phyloP scores from a whole-genome alignment of 2,113 vertebrate genomes.

The Podarcis raffonei region DNA sequence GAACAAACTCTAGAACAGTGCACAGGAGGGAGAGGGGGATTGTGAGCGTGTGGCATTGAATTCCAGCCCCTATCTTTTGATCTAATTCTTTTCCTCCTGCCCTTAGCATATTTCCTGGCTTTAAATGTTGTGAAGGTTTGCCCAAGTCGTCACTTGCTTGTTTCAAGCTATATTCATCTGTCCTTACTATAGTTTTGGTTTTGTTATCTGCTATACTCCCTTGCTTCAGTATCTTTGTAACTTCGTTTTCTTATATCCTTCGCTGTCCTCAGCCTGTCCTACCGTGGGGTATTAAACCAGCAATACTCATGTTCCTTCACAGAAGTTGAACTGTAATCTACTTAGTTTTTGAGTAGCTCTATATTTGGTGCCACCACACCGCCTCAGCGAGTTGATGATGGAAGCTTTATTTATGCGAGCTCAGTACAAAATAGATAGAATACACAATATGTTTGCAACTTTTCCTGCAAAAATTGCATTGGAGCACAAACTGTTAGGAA shows the following conservation, averaged over 20 bases:
- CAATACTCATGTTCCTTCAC: neutral
- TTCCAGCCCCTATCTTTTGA: neutral
- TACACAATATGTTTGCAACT: neutral
- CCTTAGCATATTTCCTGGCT: neutral
- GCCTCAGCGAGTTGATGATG: neutral
- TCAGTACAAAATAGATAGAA: neutral
- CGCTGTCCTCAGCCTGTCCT: neutral
- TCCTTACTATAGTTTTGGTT: neutral
- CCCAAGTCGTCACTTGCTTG: neutral
- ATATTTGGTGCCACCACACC: neutral
- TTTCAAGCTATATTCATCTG: neutral
- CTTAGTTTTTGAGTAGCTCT: neutral
- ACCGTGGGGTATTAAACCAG: neutral
- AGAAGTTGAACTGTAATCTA: neutral
- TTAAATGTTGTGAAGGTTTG: neutral
- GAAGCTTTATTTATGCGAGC: neutral
- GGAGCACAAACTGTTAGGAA: neutral
- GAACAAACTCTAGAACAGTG: too few relatives aligned
- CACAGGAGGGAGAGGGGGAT: too few relatives aligned
- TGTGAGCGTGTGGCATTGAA: too few relatives aligned
- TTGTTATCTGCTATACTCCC: neutral
- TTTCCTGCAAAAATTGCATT: neutral
- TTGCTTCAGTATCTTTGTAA: neutral
- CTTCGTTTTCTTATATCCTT: neutral
- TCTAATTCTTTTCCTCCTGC: neutral